Conservation (phyloP, 1,140 invertebrate genomes). For the Drosophila micromelanica region DNA sequence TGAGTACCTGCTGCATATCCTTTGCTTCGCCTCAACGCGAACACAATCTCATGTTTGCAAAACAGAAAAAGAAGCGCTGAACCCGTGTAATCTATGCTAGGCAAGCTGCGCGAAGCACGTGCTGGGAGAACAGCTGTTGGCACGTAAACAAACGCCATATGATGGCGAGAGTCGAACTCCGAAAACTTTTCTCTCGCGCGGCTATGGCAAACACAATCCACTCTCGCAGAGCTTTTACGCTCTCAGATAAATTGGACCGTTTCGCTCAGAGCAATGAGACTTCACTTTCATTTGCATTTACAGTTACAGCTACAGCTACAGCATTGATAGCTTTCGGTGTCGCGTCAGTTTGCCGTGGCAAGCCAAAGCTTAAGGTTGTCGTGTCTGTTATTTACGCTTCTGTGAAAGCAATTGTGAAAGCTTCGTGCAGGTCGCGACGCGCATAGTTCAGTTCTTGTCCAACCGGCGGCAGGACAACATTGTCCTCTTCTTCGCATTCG, state of each 20-base stretch:
- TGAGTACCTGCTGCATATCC: too few relatives aligned
- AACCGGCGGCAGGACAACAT: constrained; percentile 42
- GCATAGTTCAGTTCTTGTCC: constrained; percentile 48
- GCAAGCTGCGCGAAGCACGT: constrained; percentile 16
- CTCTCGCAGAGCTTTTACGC: constrained; percentile 50
- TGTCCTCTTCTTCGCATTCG: constrained; percentile 1
- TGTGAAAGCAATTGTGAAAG: constrained; percentile 16
- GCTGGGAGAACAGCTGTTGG: constrained; percentile 52
- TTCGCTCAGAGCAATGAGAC: constrained; percentile 59
- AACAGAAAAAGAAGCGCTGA: neutral
- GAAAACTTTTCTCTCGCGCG: neutral
- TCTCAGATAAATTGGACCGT: constrained; percentile 48
- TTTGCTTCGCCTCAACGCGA: too few relatives aligned
- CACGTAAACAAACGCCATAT: constrained; percentile 70
- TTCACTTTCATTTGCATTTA: constrained; percentile 68
- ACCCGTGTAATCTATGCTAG: constrained; percentile 10
- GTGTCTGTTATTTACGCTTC: constrained; percentile 26
- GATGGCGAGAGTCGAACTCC: constrained; percentile 22
- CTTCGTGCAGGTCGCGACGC: constrained; percentile 35
- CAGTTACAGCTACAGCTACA: constrained; percentile 15
- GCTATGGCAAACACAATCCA: neutral
- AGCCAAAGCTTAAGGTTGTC: constrained; percentile 60
- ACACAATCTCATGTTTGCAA: too few relatives aligned
- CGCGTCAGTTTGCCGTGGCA: constrained; percentile 63
- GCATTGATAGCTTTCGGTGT: constrained; percentile 29